Conservation (phyloP, 2,797 vertebrate species). For the Pitangus sulphuratus region DNA sequence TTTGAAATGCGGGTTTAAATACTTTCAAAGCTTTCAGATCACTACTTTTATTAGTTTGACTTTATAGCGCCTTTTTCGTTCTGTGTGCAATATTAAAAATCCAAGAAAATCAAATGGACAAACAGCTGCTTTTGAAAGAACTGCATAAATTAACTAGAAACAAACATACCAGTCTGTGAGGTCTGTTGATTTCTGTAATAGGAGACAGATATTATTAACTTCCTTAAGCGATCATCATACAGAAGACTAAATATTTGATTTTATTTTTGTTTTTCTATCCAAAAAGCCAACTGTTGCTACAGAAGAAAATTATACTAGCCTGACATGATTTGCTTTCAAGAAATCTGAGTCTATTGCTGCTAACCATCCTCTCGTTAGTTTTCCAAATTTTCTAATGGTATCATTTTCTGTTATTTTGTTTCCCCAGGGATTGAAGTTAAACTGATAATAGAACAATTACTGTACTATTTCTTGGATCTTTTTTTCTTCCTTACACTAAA, state of each 20-base stretch:
- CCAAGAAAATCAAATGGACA: neutral
- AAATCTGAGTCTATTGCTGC: neutral
- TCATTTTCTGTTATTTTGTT: neutral
- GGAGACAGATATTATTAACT: neutral
- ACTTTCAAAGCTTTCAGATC: neutral
- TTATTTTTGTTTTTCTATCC: neutral
- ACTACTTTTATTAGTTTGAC: neutral
- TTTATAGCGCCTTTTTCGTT: neutral
- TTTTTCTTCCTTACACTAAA: neutral
- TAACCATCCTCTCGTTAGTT: neutral
- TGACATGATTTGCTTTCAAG: neutral
- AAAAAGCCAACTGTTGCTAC: neutral
- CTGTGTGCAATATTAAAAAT: neutral
- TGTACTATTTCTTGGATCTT: neutral
- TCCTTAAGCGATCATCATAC: neutral
- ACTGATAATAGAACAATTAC: neutral
- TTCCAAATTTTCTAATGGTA: neutral
- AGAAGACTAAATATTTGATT: neutral
- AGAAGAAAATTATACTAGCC: neutral
- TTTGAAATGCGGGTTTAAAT: neutral
- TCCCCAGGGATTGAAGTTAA: neutral
- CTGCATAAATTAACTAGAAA: neutral
- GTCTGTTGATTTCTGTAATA: neutral
- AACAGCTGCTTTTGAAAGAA: neutral
- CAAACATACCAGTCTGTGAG: neutral